These are phyloP conservation scores for Pampusana beccarii DNA, from an alignment of 2,113 vertebrate species.

Conservation along the genomic window DNA sequence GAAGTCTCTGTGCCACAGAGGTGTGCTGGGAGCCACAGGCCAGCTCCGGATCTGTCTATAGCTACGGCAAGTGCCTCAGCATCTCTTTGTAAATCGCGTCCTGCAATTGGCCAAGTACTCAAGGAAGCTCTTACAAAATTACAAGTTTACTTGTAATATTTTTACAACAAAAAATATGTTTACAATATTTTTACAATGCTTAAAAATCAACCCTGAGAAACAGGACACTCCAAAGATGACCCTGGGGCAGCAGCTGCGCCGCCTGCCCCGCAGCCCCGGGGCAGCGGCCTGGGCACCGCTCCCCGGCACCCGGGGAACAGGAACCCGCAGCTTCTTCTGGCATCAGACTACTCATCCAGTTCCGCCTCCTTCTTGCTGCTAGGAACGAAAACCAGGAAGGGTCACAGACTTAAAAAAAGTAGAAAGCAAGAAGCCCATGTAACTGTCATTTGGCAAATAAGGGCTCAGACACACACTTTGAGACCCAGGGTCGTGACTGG, in stretches of 20 bases:
- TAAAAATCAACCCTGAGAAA: neutral
- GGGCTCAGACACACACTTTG: neutral
- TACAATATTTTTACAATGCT: neutral
- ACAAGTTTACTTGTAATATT: neutral
- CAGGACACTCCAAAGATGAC: too few relatives aligned
- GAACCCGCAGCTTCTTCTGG: neutral
- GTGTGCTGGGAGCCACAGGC: neutral
- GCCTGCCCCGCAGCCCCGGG: neutral
- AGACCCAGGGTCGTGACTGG: neutral
- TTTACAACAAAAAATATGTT: neutral
- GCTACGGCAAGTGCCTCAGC: neutral
- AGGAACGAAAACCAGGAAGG: neutral
- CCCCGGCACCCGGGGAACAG: neutral
- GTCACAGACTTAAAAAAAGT: neutral
- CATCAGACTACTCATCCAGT: neutral
- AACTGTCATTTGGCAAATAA: too few relatives aligned
- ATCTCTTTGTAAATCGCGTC: neutral
- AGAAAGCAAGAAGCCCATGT: neutral
- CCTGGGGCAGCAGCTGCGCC: neutral
- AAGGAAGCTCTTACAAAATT: neutral
- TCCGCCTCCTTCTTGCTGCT: neutral
- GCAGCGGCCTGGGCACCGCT: neutral
- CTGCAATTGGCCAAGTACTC: neutral
- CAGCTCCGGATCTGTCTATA: neutral
- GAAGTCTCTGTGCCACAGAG: neutral